Evolutionary conservation across 2,113 vertebrate species (phyloP), one percentile per base, ranked within the genome.

Genomic region (Sula dactylatra): DNA sequence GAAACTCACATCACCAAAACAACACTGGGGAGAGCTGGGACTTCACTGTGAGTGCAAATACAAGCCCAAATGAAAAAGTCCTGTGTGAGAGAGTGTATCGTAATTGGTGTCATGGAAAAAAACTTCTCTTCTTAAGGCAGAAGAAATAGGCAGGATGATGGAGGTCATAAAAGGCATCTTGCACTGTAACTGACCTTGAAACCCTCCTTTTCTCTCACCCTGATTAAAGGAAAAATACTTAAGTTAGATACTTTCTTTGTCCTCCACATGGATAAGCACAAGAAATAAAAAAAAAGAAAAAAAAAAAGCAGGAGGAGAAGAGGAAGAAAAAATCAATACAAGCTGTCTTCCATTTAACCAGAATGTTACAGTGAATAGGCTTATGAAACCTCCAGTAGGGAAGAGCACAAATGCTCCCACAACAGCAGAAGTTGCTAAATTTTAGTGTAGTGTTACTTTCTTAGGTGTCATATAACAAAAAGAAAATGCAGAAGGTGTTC

Each of bases 181-280:
- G 94, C 85, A 72, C 93, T 94, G 66, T 71, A 91, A 82, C 91
- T 95, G 95, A 97, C 97, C 96, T 97, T 96, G 94, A 93, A 97
- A 88, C 69, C 52, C 50, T 88, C 40, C 45, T 97, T 88, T 96
- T 96, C 91, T 90, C 54, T 90, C 90, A 88, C 47, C 20, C 82
- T 96, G 96, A 97, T 97, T 96, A 97, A 88, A 79, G 72, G 74
- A 86, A 96, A 97, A 97, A 92, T 93, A 97, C 90, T 95, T 96
- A 76, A 76, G 44, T 96, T 93, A 97, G 84, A 81, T 87, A 82
- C 84, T 92, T 32, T 72, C 83, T 94, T 95, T 96, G 93, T 95
- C 96, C 89, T 97, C 84, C 85, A 95, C 93, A 84, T 86, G 85
- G 89, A 90, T 87, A 90, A 93, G 84, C 89, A 88, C 83, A 88